A percentile compares a stretch with the other conserved stretches of the same genome.
Evolutionary conservation across 2,888 invertebrate species (phyloP).

Genomic region (Leptothorax acervorum): DNA sequence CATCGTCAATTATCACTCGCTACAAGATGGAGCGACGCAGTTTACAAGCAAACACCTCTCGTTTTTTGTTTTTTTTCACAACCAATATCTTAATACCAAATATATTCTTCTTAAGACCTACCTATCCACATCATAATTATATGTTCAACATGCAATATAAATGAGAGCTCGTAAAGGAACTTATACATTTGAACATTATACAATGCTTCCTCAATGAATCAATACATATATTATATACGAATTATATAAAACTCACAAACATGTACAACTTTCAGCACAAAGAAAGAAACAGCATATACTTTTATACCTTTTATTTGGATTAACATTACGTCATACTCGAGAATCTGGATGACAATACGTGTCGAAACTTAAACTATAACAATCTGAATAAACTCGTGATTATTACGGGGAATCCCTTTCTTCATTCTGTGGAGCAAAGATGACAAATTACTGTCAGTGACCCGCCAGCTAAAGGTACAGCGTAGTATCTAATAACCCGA

Average conservation of each 20-base stretch:
- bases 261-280: conserved; percentile 50
- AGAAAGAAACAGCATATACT: conserved; percentile 47
- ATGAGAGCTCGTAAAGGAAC: conserved; percentile 45
- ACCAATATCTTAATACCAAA: conserved; percentile 53
- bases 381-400: conserved; percentile 53
- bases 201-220: conserved; percentile 41
- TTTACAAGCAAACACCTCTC: conserved; percentile 22
- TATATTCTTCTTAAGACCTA: conserved; percentile 42
- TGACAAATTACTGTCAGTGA: conserved; percentile 53
- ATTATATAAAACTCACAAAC: conserved; percentile 43
- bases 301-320: conserved; percentile 28
- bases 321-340: conserved; percentile 50
- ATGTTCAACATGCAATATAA: conserved; percentile 48
- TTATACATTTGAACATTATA: conserved; percentile 34
- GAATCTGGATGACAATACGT: conserved; percentile 45
- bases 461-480: conserved; percentile 85
- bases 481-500: conserved; percentile 86
- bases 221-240: conserved; percentile 44
- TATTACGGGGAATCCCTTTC: conserved; percentile 34
- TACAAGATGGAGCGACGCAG: conserved; percentile 22
- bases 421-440: conserved; percentile 34
- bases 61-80: conserved; percentile 16
- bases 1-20: conserved; percentile 21
- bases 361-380: conserved; percentile 52
- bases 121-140: conserved; percentile 37